Base-by-base conservation (phyloP, 2,888 invertebrate species). In the Drosophila testacea region DNA sequence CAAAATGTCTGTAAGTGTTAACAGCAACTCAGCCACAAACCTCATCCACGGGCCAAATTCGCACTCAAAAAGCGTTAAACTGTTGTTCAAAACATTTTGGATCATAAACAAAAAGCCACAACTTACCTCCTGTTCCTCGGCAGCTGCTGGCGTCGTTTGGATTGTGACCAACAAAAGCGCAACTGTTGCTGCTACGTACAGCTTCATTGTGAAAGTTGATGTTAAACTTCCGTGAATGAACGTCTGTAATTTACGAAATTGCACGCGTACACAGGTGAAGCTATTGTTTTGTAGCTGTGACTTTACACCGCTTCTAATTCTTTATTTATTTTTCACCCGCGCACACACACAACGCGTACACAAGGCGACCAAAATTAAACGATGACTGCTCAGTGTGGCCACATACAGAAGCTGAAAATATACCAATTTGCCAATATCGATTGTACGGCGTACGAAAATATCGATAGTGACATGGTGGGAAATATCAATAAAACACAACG, bases 161-260 rank as follows among this genome's bases (percentile, higher is more conserved):
- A 71, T 60, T 51, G 71, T 55, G 59, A 56, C 65, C 56, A 88
- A 59, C 57, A 87, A 69, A 47, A 83, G 83, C 83, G 89, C 86
- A 89, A 89, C 83, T 90, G 90, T 85, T 78, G 81, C 79, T 84
- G 86, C 73, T 71, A 63, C 65, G 56, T 67, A 74, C 72, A 77
- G 69, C 68, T 78, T 85, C 80, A 83, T 87, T 56, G 55, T 67
- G 67, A 54, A 69, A 41, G 48, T 61, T 28, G 22, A 30, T 74
- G 65, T 39, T 38, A 52, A 56, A 55, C 44, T 50, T 44, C 32
- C 47, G 44, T 39, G 55, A 57, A 60, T 57, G 4, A 44, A 27
- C n/a, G 27, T 62, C 47, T 27, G 16, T 36, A 44, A 36, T 72
- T 57, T 64, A 27, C 42, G 60, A 28, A 77, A 77, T 73, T 69